phyloP scores from a whole-genome alignment of 2,888 invertebrate genomes.

The Rutpela maculata region DNA sequence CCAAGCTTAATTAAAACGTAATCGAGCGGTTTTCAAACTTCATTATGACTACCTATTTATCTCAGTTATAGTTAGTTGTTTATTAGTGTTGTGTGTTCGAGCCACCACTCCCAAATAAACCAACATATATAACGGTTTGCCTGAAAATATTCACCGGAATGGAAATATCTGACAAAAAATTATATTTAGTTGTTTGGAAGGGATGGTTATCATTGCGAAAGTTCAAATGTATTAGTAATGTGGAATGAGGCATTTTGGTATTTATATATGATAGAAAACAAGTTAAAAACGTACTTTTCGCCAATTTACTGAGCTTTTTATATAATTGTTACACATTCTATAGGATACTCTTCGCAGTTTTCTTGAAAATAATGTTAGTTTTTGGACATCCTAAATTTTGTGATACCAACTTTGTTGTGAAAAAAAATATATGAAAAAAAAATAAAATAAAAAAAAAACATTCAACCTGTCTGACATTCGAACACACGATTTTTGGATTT shows the following conservation, averaged over 20 bases:
- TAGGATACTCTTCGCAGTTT: no score
- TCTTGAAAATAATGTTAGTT: no score
- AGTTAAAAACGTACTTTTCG: no score
- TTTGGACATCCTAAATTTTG: no score
- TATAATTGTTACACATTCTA: no score
- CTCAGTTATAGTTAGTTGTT: constrained; percentile 48
- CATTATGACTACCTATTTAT: constrained; percentile 54
- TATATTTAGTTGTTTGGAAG: neutral
- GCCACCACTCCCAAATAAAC: constrained; percentile 18
- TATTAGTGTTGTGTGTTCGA: constrained; percentile 43
- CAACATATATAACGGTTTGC: constrained; percentile 13
- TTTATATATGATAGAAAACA: no score
- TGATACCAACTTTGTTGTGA: no score
- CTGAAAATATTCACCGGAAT: constrained; percentile 20
- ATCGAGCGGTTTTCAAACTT: constrained; percentile 56
- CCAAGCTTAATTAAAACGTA: constrained; percentile 57
- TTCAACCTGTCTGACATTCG: no score
- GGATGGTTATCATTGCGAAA: constrained; percentile 10
- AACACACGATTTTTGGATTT: no score
- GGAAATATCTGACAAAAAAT: constrained; percentile 27
- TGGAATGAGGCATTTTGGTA: neutral
- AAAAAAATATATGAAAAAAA: no score
- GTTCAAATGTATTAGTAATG: neutral
- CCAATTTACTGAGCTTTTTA: no score
- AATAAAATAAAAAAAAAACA: no score